Evolutionary conservation across 2,888 invertebrate genomes (phyloP).

Genomic region (Griposia aprilina): DNA sequence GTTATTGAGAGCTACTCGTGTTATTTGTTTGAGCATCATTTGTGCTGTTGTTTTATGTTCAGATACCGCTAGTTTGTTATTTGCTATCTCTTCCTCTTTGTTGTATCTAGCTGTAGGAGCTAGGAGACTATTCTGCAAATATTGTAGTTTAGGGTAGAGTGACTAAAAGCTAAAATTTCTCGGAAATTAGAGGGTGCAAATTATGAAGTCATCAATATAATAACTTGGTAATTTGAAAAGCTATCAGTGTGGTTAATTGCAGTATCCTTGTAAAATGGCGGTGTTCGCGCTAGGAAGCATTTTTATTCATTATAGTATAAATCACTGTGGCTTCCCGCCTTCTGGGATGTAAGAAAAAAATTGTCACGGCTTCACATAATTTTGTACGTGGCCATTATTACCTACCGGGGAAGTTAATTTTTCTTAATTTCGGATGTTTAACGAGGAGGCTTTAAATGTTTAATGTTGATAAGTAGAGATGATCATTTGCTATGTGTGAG

Average conservation of each 20-base stretch:
- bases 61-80: conserved; percentile 48
- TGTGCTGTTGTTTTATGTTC: conserved; percentile 64
- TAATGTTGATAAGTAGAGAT: conserved; percentile 59
- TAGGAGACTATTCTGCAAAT: conserved; percentile 13
- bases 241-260: conserved; percentile 86
- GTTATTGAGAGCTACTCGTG: conserved; percentile 72
- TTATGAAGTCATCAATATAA: conserved; percentile 70
- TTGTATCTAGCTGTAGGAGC: conserved; percentile 11
- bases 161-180: conserved; percentile 15
- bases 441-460: conserved; percentile 70
- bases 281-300: conserved; percentile 79
- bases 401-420: conserved; percentile 85
- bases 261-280: conserved; percentile 83
- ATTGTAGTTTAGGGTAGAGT: conserved; percentile 1
- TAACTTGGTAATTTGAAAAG: conserved; percentile 79
- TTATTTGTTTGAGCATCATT: conserved; percentile 70
- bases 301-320: conserved; percentile 90
- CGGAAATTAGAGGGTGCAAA: conserved; percentile 53
- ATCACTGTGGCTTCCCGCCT: conserved; percentile 84
- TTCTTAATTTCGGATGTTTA: conserved; percentile 87
- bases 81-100: conserved; percentile 45
- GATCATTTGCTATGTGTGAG: conserved; percentile 51
- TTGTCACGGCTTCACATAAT: conserved; percentile 89
- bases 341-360: conserved; percentile 86
- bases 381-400: conserved; percentile 89